These are phyloP conservation scores for Corythornis cristatus DNA, from an alignment of 2,113 vertebrate species.

Conservation along the genomic window DNA sequence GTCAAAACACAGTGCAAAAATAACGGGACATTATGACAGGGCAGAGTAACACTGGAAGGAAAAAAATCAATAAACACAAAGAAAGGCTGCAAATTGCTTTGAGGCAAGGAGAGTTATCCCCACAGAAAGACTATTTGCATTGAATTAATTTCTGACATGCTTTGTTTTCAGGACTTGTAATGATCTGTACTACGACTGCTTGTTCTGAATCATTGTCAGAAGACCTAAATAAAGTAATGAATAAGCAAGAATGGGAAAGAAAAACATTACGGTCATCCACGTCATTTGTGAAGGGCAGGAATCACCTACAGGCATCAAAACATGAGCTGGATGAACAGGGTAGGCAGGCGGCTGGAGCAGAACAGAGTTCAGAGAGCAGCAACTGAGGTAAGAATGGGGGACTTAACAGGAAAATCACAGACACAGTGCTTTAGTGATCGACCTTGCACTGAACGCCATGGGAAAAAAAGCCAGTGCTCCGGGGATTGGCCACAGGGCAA, in stretches of 20 bases:
- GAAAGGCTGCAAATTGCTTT: conserved; percentile 36
- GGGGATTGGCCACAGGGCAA: not conserved
- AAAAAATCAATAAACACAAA: conserved; percentile 34
- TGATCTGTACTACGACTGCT: not conserved
- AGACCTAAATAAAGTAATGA: not conserved
- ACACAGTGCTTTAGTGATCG: not conserved
- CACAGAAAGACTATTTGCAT: conserved; percentile 24
- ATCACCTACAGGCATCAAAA: not conserved
- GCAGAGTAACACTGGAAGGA: not conserved
- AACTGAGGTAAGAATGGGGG: not conserved
- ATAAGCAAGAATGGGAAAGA: conserved; percentile 16
- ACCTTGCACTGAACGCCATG: not conserved
- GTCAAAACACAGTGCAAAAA: not conserved
- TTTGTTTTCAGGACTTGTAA: conserved; percentile 35
- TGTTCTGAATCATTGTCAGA: not conserved
- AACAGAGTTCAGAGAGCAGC: not conserved
- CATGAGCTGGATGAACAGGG: not conserved
- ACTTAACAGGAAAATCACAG: not conserved
- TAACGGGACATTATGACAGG: not conserved
- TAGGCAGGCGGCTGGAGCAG: not conserved
- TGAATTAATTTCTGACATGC: conserved; percentile 41
- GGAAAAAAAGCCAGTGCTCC: not conserved
- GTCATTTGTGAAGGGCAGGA: not conserved
- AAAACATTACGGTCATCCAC: not conserved
- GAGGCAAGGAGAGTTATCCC: not conserved